phyloP scores from a whole-genome alignment of 2,888 invertebrate genomes.

The Tinea semifulvella region DNA sequence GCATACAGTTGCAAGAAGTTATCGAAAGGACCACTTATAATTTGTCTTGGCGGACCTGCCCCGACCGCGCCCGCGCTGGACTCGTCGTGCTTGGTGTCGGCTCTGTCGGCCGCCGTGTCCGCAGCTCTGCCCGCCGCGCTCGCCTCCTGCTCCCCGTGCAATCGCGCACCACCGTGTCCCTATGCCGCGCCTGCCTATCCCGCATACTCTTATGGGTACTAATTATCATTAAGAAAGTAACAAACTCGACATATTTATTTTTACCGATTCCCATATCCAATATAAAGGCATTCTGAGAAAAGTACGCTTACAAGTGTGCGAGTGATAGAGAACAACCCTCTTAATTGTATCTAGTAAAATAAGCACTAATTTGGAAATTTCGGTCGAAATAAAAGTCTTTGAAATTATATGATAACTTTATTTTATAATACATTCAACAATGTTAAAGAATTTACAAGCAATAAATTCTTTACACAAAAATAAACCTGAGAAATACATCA shows the following conservation, averaged over 20 bases:
- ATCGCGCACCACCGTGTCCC: not conserved
- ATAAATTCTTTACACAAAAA: not conserved
- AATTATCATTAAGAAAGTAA: no score
- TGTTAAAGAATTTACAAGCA: not conserved
- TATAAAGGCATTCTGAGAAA: no score
- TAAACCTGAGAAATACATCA: no score
- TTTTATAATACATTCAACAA: not conserved
- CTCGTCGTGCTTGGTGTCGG: not conserved
- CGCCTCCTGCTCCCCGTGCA: constrained; percentile 17
- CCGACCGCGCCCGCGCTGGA: constrained; percentile 18
- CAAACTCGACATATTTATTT: no score
- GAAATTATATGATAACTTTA: not conserved
- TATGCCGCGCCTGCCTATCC: not conserved
- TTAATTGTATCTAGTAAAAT: no score
- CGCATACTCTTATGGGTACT: no score
- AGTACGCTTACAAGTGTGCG: no score
- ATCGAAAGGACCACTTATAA: not conserved
- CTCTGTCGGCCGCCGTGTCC: not conserved
- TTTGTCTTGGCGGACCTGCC: constrained; percentile 15
- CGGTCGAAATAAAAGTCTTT: not conserved
- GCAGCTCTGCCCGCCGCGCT: not conserved
- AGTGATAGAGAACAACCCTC: no score
- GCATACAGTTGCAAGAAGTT: not conserved
- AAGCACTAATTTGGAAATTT: no score
- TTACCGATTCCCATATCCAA: no score